Conservation (phyloP, 1,140 invertebrate genomes). For the Caenorhabditis inopinata region DNA sequence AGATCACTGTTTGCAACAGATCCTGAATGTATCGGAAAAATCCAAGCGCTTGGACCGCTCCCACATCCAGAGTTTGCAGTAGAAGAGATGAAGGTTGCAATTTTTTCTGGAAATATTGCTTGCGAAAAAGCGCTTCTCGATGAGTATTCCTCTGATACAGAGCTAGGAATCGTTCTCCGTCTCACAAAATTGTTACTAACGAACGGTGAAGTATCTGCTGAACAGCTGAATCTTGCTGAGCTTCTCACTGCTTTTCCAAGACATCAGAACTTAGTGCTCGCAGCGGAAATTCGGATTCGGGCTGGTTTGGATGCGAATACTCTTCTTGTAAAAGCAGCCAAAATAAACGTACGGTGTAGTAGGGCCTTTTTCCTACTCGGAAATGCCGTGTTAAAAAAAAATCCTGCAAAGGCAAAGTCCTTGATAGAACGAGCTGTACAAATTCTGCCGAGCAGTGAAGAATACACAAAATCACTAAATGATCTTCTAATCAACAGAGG, state of each 20-base stretch:
- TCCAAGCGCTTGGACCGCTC: neutral
- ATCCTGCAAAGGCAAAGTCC: neutral
- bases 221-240: neutral
- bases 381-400: neutral
- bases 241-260: neutral
- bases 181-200: neutral
- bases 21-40: neutral
- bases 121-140: neutral
- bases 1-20: neutral
- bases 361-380: neutral
- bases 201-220: neutral
- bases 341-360: neutral
- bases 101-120: neutral
- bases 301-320: neutral
- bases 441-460: neutral
- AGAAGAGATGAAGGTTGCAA: neutral
- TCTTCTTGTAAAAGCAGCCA: neutral
- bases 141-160: neutral
- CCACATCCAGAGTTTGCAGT: neutral
- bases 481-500: neutral
- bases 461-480: neutral
- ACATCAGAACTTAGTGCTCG: neutral
- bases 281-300: conserved; percentile 5
- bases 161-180: neutral
- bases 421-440: neutral